These are phyloP conservation scores for Pagetopsis macropterus DNA, from an alignment of 2,797 vertebrate species.

Conservation along the genomic window DNA sequence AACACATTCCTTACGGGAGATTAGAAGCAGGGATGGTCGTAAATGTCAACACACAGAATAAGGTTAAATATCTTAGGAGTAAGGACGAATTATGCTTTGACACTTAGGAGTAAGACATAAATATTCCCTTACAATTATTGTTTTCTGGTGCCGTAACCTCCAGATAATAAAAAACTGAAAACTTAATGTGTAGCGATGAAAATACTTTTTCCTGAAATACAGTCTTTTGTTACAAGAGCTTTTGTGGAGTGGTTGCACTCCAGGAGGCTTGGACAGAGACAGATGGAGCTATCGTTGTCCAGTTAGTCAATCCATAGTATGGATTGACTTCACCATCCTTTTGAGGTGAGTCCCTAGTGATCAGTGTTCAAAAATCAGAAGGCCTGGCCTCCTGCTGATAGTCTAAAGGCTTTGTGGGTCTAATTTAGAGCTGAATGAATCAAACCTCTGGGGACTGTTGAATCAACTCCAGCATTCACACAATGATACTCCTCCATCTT, in stretches of 20 bases:
- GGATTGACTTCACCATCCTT: neutral
- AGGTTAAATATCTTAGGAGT: no score
- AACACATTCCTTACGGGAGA: no score
- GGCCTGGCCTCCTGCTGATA: constrained; percentile 14
- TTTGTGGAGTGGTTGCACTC: neutral
- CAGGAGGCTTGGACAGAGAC: neutral
- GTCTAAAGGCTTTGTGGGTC: neutral
- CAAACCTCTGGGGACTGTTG: constrained; percentile 8
- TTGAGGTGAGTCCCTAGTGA: constrained; percentile 14
- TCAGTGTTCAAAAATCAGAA: constrained; percentile 11
- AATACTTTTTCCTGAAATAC: neutral
- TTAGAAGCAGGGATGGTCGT: no score
- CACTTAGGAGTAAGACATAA: no score
- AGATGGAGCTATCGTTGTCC: constrained; percentile 12
- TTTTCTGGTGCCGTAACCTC: no score
- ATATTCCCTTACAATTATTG: no score
- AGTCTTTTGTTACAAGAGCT: constrained; percentile 15
- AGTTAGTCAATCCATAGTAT: constrained; percentile 23
- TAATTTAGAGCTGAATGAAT: neutral
- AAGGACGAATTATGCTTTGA: no score
- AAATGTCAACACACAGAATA: no score
- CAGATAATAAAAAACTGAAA: no score
- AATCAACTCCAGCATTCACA: neutral
- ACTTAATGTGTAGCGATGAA: neutral
- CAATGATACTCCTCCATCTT: neutral